phyloP scores from a whole-genome alignment of 2,113 vertebrate species.

The Nothoprocta perdicaria region DNA sequence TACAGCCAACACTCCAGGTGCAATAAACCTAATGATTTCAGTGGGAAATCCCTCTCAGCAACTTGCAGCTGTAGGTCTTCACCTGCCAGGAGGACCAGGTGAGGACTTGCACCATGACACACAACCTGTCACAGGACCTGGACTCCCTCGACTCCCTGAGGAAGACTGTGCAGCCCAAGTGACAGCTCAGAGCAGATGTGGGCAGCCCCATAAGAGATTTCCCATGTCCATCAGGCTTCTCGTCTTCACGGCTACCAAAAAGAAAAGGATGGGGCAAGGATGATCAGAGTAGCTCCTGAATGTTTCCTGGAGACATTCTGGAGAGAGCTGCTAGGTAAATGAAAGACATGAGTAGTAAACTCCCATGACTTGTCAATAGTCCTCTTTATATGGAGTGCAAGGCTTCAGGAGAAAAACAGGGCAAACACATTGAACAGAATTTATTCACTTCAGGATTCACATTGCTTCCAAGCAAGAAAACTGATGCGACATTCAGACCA shows the following conservation, averaged over 20 bases:
- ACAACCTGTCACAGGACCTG: not conserved
- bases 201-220: not conserved
- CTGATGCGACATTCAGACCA: not conserved
- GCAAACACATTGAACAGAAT: not conserved
- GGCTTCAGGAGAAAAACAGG: not conserved
- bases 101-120: not conserved
- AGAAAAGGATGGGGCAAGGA: not conserved
- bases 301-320: not conserved
- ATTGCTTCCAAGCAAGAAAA: not conserved
- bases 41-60: not conserved
- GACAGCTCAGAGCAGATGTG: rapidly evolving
- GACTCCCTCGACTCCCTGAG: rapidly evolving
- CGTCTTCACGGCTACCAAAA: not conserved
- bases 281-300: not conserved
- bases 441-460: not conserved
- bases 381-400: not conserved
- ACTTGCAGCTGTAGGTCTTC: not conserved
- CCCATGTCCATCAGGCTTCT: not conserved
- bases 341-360: rapidly evolving
- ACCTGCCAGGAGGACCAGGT: not conserved
- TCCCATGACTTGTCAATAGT: not conserved
- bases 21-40: not conserved
- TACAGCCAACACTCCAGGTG: not conserved
- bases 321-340: not conserved
- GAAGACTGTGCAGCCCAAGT: not conserved